phyloP scores from a whole-genome alignment of 2,888 invertebrate species.

The Zaprionus obscuricornis region DNA sequence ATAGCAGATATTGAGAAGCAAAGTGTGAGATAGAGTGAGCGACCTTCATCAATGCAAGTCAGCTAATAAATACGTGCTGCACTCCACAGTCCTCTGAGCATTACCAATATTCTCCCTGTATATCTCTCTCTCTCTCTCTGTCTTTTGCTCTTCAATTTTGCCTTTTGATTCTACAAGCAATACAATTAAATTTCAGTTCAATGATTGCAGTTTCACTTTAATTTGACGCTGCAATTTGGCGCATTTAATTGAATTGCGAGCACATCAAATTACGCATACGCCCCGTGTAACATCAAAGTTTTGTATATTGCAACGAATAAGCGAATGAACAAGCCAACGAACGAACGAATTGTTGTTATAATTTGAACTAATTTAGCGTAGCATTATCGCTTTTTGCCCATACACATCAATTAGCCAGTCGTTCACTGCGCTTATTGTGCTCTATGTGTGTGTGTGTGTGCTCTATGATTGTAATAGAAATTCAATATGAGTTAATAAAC shows the following conservation, averaged over 20 bases:
- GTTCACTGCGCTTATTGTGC: conserved; percentile 18
- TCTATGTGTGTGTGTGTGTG: neutral
- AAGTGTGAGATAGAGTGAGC: neutral
- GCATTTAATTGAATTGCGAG: conserved; percentile 65
- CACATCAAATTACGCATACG: conserved; percentile 62
- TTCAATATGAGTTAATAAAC: conserved; percentile 1
- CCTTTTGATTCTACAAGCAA: too few relatives aligned
- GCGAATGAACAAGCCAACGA: neutral
- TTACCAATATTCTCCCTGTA: neutral
- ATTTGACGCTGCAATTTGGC: conserved; percentile 51
- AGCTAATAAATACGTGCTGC: conserved; percentile 79
- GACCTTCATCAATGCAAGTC: conserved; percentile 70
- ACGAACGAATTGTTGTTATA: conserved; percentile 63
- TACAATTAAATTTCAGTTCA: conserved; percentile 62
- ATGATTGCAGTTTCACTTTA: conserved; percentile 57
- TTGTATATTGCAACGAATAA: too few relatives aligned
- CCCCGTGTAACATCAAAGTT: conserved; percentile 31
- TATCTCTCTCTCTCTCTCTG: neutral
- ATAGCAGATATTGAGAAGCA: neutral
- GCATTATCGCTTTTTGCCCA: conserved; percentile 72
- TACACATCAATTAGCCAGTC: conserved; percentile 47
- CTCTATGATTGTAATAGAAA: conserved; percentile 9
- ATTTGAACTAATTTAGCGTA: conserved; percentile 74
- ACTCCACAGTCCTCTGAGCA: conserved; percentile 29
- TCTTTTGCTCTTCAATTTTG: too few relatives aligned